phyloP scores from a whole-genome alignment of 2,113 vertebrate species.

The Hemiprocne comata region DNA sequence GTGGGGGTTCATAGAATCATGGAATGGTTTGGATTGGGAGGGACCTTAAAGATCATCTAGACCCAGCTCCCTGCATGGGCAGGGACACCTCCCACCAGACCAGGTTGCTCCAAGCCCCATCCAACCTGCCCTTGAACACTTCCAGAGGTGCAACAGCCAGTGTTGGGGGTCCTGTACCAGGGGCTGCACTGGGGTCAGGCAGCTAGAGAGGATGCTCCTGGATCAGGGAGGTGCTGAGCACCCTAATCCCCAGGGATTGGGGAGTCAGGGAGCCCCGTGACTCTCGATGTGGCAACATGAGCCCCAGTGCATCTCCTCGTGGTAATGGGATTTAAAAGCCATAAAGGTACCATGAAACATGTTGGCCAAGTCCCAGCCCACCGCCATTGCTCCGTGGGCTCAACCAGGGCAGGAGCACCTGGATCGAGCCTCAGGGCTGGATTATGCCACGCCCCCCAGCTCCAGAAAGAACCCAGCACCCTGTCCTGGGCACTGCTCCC shows the following conservation, averaged over 20 bases:
- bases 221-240: background rate
- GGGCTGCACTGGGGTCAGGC: background rate
- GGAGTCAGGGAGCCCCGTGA: background rate
- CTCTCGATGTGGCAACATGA: accelerated
- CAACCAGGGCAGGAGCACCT: background rate
- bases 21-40: too few species aligned
- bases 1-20: too few species aligned
- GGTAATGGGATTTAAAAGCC: accelerated
- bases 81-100: too few species aligned
- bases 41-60: too few species aligned
- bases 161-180: background rate
- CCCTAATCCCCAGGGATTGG: accelerated
- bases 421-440: background rate
- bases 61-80: too few species aligned
- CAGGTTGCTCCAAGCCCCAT: too few species aligned
- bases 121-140: too few species aligned
- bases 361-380: accelerated
- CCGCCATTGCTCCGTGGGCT: accelerated
- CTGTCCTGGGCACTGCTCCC: background rate
- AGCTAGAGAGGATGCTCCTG: background rate
- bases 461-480: background rate
- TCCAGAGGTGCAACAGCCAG: too few species aligned
- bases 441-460: accelerated
- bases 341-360: background rate
- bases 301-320: accelerated